These are phyloP conservation scores for Callipepla californica DNA, from an alignment of 2,113 vertebrate species.

Conservation along the genomic window DNA sequence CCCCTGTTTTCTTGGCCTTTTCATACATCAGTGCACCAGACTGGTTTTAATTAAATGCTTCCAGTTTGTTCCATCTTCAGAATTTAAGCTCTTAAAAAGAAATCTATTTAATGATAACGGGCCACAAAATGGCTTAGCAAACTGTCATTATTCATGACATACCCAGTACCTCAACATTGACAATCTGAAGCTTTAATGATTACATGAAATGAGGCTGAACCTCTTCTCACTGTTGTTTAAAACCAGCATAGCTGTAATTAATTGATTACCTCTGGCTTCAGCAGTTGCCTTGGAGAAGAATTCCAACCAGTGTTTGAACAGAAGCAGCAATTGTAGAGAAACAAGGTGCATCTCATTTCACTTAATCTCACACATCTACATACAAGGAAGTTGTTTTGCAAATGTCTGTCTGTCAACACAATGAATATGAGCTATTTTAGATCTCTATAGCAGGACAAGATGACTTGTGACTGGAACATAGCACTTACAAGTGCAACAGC, in stretches of 20 bases:
- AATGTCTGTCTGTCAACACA: background rate
- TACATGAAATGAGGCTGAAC: background rate
- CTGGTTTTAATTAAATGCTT: background rate
- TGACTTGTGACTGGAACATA: background rate
- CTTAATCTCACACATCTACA: background rate
- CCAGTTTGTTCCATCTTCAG: background rate
- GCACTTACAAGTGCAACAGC: background rate
- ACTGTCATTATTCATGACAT: background rate
- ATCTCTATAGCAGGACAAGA: background rate
- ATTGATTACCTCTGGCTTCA: background rate
- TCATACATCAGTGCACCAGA: background rate
- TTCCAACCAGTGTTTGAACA: background rate
- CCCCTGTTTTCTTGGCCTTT: background rate
- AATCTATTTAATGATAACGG: background rate
- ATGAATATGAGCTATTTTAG: background rate
- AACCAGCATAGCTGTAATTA: background rate
- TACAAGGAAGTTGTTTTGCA: background rate
- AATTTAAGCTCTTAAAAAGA: background rate
- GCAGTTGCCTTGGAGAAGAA: background rate
- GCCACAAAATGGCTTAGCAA: background rate
- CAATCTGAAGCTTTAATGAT: background rate
- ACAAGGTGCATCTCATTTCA: background rate
- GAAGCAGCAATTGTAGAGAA: background rate
- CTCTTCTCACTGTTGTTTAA: background rate
- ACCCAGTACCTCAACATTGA: background rate